These are phyloP conservation scores for Pogona vitticeps DNA, from an alignment of 2,113 vertebrate genomes.

Conservation along the genomic window DNA sequence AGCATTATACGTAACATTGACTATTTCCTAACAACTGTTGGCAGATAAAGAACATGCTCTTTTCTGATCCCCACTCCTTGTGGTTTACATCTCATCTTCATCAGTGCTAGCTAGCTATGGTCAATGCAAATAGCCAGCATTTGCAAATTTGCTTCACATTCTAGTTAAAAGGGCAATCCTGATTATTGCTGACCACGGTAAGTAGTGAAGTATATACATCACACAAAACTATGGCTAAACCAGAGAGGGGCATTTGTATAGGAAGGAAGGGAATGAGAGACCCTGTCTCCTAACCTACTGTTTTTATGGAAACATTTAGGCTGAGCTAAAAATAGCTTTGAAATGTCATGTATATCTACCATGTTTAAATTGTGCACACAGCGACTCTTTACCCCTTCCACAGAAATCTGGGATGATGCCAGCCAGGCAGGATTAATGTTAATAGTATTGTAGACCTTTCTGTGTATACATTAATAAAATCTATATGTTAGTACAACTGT, in stretches of 20 bases:
- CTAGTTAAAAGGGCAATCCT: neutral
- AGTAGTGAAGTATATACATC: neutral
- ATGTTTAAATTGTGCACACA: neutral
- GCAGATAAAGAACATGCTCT: neutral
- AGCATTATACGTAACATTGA: neutral
- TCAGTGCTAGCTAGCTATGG: neutral
- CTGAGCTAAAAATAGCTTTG: slow-evolving; percentile 23
- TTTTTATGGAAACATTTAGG: slow-evolving; percentile 13
- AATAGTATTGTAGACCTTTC: neutral
- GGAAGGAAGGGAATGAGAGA: neutral
- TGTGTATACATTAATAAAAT: neutral
- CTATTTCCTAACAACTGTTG: neutral
- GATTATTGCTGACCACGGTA: neutral
- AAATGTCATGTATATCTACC: slow-evolving; percentile 14
- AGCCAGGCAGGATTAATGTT: slow-evolving; percentile 7
- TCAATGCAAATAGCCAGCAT: neutral
- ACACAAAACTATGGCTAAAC: neutral
- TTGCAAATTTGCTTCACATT: neutral
- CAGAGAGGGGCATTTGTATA: neutral
- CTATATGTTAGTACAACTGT: neutral
- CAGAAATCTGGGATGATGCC: neutral
- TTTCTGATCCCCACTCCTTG: no score
- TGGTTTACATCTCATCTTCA: neutral
- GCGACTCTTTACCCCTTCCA: neutral
- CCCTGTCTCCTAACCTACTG: neutral